phyloP scores from a whole-genome alignment of 2,113 vertebrate species.

The Charina bottae region DNA sequence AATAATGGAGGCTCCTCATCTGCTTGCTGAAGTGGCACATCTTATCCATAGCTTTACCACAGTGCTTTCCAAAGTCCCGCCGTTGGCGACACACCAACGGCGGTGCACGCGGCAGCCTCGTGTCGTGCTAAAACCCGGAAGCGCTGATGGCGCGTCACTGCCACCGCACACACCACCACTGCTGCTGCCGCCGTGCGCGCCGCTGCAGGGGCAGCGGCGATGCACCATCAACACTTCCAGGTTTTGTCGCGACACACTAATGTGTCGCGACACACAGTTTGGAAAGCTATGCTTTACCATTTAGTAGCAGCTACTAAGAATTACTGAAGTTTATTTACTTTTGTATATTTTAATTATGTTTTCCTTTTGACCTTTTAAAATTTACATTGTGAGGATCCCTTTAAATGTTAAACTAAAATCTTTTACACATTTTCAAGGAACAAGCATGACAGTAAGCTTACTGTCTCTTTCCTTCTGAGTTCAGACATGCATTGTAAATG shows the following conservation, averaged over 20 bases:
- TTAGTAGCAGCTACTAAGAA: neutral
- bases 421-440: neutral
- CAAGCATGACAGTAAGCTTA: neutral
- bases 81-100: no score
- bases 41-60: neutral
- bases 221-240: no score
- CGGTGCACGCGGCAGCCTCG: no score
- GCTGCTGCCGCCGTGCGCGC: no score
- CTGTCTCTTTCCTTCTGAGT: neutral
- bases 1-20: neutral
- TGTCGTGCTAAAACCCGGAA: no score
- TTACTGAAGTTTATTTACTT: neutral
- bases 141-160: no score
- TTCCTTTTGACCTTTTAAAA: neutral
- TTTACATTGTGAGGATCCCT: neutral
- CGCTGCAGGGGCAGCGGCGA: no score
- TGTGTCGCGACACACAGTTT: no score
- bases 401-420: neutral
- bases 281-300: no score
- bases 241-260: no score
- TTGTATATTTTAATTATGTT: neutral
- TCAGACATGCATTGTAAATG: neutral
- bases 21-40: neutral
- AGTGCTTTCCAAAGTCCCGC: no score
- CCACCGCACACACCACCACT: no score